Conservation (phyloP, 2,888 invertebrate genomes). For the Lucinisca nassula region DNA sequence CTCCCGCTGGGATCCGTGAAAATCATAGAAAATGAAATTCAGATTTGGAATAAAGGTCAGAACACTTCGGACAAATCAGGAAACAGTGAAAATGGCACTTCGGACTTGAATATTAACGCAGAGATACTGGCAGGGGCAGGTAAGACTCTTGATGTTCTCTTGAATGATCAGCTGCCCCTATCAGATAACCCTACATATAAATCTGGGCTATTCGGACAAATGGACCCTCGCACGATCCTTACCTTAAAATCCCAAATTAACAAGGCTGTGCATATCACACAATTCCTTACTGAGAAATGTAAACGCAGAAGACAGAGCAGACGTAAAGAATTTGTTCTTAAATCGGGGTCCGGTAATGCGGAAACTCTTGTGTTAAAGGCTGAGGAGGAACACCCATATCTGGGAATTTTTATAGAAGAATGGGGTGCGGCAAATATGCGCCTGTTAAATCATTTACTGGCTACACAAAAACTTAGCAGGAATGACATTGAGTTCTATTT, state of each 20-base stretch:
- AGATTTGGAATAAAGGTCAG: not conserved
- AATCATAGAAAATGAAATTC: not conserved
- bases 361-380: constrained; percentile 28
- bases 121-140: not conserved
- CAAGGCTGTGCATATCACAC: not conserved
- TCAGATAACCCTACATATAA: not conserved
- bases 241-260: not conserved
- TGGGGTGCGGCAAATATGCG: constrained; percentile 42
- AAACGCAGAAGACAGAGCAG: constrained; percentile 40
- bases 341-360: not conserved
- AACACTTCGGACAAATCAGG: not conserved
- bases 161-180: not conserved
- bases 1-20: not conserved
- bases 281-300: constrained; percentile 33
- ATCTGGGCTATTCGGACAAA: not conserved
- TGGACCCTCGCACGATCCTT: not conserved
- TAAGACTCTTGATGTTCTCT: not conserved
- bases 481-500: constrained; percentile 35
- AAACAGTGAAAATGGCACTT: not conserved
- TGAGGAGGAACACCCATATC: constrained; percentile 28
- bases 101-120: not conserved
- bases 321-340: constrained; percentile 29
- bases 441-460: constrained; percentile 16
- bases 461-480: not conserved
- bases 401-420: constrained; percentile 31